Evolutionary conservation across 2,797 vertebrate species (phyloP).

Genomic region (Enteromius afrohamiltoni): DNA sequence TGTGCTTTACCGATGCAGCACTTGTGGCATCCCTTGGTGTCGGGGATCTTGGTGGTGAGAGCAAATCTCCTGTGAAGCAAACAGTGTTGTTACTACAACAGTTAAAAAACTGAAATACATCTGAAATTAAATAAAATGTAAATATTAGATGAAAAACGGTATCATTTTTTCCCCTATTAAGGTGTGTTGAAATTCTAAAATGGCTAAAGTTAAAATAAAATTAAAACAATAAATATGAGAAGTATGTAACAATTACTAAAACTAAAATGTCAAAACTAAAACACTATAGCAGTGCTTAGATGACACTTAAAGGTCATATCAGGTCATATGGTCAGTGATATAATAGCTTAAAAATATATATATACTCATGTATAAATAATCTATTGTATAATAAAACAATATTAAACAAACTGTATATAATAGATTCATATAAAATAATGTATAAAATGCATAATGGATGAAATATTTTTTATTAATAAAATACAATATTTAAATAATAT

Average conservation of each 20-base stretch:
- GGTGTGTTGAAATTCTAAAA: not conserved
- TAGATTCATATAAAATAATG: too few species aligned
- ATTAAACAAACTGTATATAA: not conserved
- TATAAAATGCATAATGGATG: too few species aligned
- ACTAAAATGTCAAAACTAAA: too few species aligned
- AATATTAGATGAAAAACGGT: not conserved
- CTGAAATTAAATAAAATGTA: not conserved
- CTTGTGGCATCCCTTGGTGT: conserved; percentile 99
- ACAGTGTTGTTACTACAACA: not conserved
- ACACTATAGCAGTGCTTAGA: not conserved
- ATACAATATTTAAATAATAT: too few species aligned
- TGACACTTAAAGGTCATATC: not conserved
- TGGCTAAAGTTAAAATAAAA: not conserved
- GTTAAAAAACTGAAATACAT: not conserved
- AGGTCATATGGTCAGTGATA: not conserved
- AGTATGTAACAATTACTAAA: not conserved
- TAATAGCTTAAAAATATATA: not conserved
- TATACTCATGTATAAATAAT: conserved; percentile 2
- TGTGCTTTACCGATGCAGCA: conserved; percentile 90
- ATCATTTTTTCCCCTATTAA: too few species aligned
- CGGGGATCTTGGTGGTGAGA: conserved; percentile 96
- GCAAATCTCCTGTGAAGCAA: conserved; percentile 88
- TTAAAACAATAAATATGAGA: not conserved
- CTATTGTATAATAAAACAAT: not conserved
- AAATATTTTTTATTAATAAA: too few species aligned